A percentile compares a stretch with the other conserved stretches of the same genome.
Evolutionary conservation across 2,888 invertebrate genomes (phyloP).

Genomic region (Calliopum simillimum): DNA sequence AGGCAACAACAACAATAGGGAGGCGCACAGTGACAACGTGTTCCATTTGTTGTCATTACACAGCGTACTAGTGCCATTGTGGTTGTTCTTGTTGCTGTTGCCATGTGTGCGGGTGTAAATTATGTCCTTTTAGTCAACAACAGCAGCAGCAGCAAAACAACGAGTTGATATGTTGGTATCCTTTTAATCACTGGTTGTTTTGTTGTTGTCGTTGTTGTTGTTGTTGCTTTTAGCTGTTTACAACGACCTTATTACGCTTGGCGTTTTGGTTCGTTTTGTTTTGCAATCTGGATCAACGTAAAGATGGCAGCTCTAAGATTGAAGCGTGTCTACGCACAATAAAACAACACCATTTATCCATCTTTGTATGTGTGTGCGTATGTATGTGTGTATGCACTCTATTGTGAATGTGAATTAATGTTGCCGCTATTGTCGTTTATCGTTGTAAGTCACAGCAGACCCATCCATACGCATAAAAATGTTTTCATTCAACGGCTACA

Average conservation of each 20-base stretch:
- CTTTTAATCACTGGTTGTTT: constrained; percentile 5
- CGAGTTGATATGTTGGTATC: too few species aligned
- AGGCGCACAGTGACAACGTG: neutral
- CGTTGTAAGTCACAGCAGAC: too few species aligned
- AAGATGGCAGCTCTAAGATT: constrained; percentile 1
- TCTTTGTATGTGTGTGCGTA: too few species aligned
- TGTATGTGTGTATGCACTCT: too few species aligned
- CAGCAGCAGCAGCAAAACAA: too few species aligned
- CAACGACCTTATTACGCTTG: neutral
- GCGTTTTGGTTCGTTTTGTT: neutral
- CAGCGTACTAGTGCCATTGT: neutral
- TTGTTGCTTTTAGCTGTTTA: neutral
- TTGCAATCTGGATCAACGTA: neutral
- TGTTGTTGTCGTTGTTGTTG: too few species aligned
- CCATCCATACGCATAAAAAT: too few species aligned
- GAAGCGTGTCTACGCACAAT: neutral
- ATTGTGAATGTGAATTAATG: too few species aligned
- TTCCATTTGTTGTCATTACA: neutral
- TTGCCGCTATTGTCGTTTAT: too few species aligned
- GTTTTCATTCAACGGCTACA: too few species aligned
- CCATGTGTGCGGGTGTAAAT: neutral
- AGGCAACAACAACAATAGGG: neutral
- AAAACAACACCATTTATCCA: neutral
- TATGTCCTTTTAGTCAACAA: too few species aligned
- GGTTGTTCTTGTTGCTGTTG: neutral